Evolutionary conservation across 2,797 vertebrate species (phyloP).

Genomic region (Periparus ater): DNA sequence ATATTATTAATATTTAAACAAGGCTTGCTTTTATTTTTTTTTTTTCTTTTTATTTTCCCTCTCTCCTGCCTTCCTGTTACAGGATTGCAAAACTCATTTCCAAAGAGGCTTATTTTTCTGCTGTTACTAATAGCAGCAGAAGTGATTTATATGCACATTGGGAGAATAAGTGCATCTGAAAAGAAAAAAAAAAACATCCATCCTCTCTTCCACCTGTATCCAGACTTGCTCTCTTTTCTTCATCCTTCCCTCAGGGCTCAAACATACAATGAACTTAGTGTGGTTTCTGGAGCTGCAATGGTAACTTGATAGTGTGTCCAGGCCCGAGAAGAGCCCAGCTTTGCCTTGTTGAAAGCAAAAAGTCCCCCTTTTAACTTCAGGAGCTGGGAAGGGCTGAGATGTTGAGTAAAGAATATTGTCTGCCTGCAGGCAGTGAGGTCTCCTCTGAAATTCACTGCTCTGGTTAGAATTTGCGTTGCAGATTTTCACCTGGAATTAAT

Average conservation of each 20-base stretch:
- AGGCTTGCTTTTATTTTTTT: neutral
- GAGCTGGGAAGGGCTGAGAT: neutral
- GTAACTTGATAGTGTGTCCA: neutral
- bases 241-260: neutral
- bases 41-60: neutral
- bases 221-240: neutral
- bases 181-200: neutral
- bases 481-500: conserved; percentile 35
- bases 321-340: neutral
- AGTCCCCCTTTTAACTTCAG: neutral
- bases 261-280: neutral
- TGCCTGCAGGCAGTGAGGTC: neutral
- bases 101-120: conserved; percentile 12
- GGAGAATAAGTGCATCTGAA: neutral
- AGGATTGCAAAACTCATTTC: conserved; percentile 42
- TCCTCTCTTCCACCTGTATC: conserved; percentile 4
- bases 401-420: neutral
- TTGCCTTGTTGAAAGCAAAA: neutral
- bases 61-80: neutral
- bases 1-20: conserved; percentile 18
- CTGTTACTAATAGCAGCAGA: conserved; percentile 34
- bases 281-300: neutral
- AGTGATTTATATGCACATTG: neutral
- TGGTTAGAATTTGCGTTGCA: neutral
- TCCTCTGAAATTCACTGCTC: neutral